Evolutionary conservation across 2,797 vertebrate genomes (phyloP).

Genomic region (Vireo griseus): DNA sequence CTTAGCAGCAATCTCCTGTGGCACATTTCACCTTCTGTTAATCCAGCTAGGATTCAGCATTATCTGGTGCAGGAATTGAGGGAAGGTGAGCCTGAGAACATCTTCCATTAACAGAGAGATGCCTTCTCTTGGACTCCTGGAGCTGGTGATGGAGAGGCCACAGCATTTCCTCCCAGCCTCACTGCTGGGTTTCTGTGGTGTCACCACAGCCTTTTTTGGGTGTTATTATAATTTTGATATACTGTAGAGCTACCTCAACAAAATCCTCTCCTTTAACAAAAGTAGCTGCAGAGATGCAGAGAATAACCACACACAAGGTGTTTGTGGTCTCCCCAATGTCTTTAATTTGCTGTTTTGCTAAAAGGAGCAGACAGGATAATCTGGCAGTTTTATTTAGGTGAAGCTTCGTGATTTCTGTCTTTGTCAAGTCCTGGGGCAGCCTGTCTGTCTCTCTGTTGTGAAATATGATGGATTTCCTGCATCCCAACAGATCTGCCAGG

Average conservation of each 20-base stretch:
- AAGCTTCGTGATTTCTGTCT: background rate
- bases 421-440: background rate
- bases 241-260: background rate
- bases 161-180: background rate
- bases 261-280: background rate
- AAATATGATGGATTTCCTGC: background rate
- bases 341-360: background rate
- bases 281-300: background rate
- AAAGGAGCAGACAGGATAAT: background rate
- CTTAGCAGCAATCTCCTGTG: background rate
- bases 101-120: background rate
- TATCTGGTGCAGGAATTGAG: background rate
- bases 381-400: background rate
- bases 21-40: background rate
- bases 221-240: background rate
- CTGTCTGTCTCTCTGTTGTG: background rate
- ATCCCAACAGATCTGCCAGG: background rate
- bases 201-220: background rate
- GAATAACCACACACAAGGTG: accelerated
- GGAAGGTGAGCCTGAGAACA: background rate
- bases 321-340: background rate
- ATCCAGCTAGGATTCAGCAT: background rate
- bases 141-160: background rate
- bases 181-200: background rate
- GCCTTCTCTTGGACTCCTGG: background rate